phyloP scores from a whole-genome alignment of 1,140 invertebrate genomes.

The Atta colombica region DNA sequence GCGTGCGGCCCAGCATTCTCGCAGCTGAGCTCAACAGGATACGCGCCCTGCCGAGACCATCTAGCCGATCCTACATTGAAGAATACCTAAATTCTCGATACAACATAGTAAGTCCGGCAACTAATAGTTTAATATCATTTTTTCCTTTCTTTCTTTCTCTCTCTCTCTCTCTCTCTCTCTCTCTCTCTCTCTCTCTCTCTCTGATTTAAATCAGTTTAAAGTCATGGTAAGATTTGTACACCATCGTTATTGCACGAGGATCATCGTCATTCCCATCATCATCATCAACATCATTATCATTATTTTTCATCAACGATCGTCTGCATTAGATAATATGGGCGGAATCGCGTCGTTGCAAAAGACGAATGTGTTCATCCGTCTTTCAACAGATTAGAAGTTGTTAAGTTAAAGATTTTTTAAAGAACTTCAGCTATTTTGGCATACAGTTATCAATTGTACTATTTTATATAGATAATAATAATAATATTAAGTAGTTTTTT shows the following conservation, averaged over 20 bases:
- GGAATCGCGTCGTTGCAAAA: slow-evolving; percentile 51
- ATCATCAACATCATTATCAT: slow-evolving; percentile 18
- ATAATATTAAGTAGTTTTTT: no score
- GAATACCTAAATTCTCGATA: slow-evolving; percentile 92
- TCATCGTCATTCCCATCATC: slow-evolving; percentile 43
- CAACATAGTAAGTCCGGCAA: slow-evolving; percentile 88
- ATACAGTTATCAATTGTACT: no score
- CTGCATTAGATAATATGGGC: background rate
- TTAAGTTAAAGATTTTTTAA: background rate
- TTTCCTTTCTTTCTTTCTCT: background rate
- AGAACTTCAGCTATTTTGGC: no score
- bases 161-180: slow-evolving; percentile 7
- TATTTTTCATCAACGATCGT: slow-evolving; percentile 6
- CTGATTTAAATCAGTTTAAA: background rate
- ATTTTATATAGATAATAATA: no score
- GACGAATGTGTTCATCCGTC: background rate
- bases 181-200: background rate
- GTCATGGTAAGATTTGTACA: background rate
- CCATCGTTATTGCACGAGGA: background rate
- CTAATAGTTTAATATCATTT: slow-evolving; percentile 1
- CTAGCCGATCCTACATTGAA: slow-evolving; percentile 89
- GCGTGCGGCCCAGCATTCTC: slow-evolving; percentile 90
- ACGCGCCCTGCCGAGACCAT: slow-evolving; percentile 88
- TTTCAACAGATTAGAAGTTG: background rate
- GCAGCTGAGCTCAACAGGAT: slow-evolving; percentile 91